Conservation (phyloP, 2,113 vertebrate genomes). For the Heliornis fulica region DNA sequence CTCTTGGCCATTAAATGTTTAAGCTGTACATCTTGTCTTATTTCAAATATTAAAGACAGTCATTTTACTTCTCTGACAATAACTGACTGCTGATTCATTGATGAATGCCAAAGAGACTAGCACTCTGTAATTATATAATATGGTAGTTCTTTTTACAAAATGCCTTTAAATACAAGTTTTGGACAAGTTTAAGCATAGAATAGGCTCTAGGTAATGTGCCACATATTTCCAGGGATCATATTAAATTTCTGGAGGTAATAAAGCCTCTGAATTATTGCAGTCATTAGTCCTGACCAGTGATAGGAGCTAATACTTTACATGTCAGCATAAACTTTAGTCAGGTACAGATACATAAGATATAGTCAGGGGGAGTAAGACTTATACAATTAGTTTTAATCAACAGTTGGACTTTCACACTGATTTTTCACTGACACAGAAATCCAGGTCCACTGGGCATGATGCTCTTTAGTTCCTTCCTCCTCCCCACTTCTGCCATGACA, state of each 20-base stretch:
- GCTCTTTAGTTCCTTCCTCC: background rate
- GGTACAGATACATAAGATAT: background rate
- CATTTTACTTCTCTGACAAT: background rate
- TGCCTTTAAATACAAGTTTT: background rate
- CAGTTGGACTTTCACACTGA: background rate
- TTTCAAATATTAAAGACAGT: background rate
- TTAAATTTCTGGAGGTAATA: background rate
- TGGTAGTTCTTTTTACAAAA: background rate
- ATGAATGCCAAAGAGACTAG: background rate
- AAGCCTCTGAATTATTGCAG: background rate
- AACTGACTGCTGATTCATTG: background rate
- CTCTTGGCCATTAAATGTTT: background rate
- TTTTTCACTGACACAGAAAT: background rate
- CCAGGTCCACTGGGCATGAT: background rate
- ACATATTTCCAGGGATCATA: background rate
- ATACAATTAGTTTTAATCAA: background rate
- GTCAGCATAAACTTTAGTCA: background rate
- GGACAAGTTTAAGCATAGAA: background rate
- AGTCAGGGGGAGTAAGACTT: background rate
- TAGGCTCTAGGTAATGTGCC: background rate
- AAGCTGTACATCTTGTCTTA: background rate
- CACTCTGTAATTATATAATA: background rate
- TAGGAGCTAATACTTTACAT: background rate
- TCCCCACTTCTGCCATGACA: background rate
- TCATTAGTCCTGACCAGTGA: background rate